Evolutionary conservation across 2,113 vertebrate genomes (phyloP).

Genomic region (Eudyptes chrysolophus): DNA sequence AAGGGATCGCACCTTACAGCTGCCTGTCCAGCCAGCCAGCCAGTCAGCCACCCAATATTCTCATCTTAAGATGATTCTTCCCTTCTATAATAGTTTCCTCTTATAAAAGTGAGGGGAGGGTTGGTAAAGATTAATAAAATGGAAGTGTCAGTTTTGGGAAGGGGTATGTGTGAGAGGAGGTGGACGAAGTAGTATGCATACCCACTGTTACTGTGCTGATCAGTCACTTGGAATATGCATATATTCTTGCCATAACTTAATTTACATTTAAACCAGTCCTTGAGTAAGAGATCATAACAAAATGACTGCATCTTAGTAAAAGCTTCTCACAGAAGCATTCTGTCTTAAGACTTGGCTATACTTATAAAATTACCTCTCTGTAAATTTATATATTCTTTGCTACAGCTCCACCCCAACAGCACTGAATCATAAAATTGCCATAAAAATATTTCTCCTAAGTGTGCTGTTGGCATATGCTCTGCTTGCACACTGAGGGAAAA

Average conservation of each 20-base stretch:
- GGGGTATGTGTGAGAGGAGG: neutral
- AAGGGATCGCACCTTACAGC: accelerated
- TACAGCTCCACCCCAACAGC: neutral
- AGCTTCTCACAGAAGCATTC: neutral
- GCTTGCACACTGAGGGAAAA: neutral
- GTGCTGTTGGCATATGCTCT: neutral
- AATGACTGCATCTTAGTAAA: neutral
- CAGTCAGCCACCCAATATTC: neutral
- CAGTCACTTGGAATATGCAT: neutral
- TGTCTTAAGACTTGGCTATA: neutral
- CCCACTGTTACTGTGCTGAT: neutral
- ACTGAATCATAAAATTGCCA: neutral
- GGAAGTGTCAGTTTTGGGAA: neutral
- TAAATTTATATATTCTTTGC: neutral
- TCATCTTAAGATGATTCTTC: neutral
- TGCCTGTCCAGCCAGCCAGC: neutral
- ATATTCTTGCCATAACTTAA: neutral
- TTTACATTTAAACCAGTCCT: neutral
- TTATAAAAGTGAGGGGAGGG: neutral
- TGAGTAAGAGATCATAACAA: neutral
- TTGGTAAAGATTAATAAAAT: neutral
- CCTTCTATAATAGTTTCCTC: neutral
- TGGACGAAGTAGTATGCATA: neutral
- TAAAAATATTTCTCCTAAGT: neutral
- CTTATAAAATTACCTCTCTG: neutral